phyloP scores from a whole-genome alignment of 2,797 vertebrate genomes.

The Diglossa cyanea region DNA sequence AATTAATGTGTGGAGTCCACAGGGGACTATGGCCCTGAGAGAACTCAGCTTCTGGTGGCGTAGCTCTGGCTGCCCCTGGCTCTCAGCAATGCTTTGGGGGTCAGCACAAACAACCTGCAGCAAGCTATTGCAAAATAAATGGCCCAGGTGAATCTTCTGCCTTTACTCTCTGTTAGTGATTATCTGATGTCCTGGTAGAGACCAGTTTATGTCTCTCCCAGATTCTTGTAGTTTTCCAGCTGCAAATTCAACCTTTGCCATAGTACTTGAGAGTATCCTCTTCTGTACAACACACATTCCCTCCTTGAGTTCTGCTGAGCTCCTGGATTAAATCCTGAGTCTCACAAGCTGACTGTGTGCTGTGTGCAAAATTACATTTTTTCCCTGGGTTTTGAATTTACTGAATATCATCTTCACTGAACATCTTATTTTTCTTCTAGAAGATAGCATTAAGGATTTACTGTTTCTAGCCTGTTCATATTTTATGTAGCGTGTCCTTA shows the following conservation, averaged over 20 bases:
- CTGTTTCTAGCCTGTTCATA: not conserved
- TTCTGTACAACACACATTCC: fast-evolving
- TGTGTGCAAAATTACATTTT: not conserved
- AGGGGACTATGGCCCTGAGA: too few relatives aligned
- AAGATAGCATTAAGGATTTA: not conserved
- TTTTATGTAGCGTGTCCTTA: not conserved
- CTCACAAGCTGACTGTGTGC: not conserved
- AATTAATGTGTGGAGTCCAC: not conserved
- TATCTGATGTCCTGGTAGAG: not conserved
- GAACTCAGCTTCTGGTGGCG: not conserved
- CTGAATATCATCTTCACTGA: not conserved
- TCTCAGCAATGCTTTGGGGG: not conserved
- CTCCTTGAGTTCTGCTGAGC: not conserved
- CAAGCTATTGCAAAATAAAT: not conserved
- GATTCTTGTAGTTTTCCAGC: not conserved
- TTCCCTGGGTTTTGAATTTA: not conserved
- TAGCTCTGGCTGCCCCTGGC: not conserved
- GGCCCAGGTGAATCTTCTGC: not conserved
- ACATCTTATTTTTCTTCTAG: not conserved
- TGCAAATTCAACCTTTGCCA: not conserved
- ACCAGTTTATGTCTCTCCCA: not conserved
- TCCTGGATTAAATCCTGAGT: not conserved
- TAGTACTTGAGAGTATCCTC: not conserved
- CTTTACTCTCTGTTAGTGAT: not conserved
- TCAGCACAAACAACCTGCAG: not conserved